A percentile compares a stretch with the other conserved stretches of the same genome.
These are phyloP conservation scores for Scolopax rusticola DNA, from an alignment of 2,797 vertebrate genomes.

Conservation along the genomic window DNA sequence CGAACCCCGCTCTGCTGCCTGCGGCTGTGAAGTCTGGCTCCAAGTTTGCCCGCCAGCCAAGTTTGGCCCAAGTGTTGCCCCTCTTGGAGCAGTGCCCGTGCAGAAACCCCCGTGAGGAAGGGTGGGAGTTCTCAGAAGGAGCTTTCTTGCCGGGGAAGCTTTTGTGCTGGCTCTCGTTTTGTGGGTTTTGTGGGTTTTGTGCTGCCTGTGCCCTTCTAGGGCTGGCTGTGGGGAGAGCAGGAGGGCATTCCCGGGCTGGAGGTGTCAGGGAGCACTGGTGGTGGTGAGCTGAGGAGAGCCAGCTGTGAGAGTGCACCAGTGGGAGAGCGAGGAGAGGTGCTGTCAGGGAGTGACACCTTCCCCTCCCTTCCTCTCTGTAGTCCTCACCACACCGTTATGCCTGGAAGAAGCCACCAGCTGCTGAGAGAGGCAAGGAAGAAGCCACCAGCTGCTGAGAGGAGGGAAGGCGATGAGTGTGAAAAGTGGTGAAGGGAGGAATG, in stretches of 20 bases:
- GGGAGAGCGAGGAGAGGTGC: neutral
- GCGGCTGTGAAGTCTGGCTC: rapidly evolving
- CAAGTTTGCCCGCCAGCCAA: neutral
- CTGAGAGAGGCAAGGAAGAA: neutral
- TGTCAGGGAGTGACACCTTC: neutral
- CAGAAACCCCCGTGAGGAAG: no score
- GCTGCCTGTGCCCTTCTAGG: no score
- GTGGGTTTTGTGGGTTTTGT: no score
- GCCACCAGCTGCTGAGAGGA: no score
- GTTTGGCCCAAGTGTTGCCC: neutral
- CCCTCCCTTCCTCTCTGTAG: neutral
- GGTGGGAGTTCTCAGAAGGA: neutral
- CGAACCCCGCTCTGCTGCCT: neutral
- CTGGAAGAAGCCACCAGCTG: neutral
- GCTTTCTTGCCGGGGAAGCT: neutral
- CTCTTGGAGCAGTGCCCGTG: neutral
- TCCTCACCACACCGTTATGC: neutral
- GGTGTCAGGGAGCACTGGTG: neutral
- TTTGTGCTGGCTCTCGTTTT: no score
- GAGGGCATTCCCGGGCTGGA: neutral
- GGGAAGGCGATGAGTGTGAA: neutral
- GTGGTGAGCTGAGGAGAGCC: neutral
- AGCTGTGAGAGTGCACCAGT: no score
- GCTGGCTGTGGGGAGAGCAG: neutral
- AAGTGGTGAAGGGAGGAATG: neutral